A percentile compares a stretch with the other conserved stretches of the same genome.
Evolutionary conservation across 2,888 invertebrate genomes (phyloP).

Genomic region (Drosophila kanekoi): DNA sequence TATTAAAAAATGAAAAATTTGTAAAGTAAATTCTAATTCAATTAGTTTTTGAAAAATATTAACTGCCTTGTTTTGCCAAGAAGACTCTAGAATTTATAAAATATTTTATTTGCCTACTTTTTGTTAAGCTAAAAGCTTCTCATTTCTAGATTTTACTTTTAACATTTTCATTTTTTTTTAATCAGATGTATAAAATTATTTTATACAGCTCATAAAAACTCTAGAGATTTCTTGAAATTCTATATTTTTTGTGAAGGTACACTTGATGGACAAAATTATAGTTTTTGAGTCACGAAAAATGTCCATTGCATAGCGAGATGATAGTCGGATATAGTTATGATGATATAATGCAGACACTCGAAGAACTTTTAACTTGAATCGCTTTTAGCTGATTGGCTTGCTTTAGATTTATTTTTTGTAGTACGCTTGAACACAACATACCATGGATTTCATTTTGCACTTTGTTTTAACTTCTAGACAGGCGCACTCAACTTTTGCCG

Average conservation of each 20-base stretch:
- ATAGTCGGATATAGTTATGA: constrained; percentile 12
- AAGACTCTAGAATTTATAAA: neutral
- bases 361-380: constrained; percentile 34
- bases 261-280: constrained; percentile 11
- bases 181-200: neutral
- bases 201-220: no score
- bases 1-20: neutral
- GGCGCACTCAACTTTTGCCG: constrained; percentile 60
- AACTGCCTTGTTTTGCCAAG: neutral
- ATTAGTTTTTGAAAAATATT: neutral
- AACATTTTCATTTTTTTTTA: neutral
- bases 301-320: constrained; percentile 22
- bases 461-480: constrained; percentile 57
- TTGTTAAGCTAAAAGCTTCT: neutral
- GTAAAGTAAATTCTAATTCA: neutral
- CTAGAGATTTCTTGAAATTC: neutral
- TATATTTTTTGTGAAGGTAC: neutral
- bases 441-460: constrained; percentile 85
- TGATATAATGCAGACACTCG: constrained; percentile 33
- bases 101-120: neutral
- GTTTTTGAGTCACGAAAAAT: constrained; percentile 23
- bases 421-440: constrained; percentile 81
- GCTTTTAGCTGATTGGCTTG: constrained; percentile 12
- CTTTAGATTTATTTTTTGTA: constrained; percentile 27
- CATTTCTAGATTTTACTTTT: neutral